phyloP scores from a whole-genome alignment of 2,113 vertebrate species.

The Lonchura striata region DNA sequence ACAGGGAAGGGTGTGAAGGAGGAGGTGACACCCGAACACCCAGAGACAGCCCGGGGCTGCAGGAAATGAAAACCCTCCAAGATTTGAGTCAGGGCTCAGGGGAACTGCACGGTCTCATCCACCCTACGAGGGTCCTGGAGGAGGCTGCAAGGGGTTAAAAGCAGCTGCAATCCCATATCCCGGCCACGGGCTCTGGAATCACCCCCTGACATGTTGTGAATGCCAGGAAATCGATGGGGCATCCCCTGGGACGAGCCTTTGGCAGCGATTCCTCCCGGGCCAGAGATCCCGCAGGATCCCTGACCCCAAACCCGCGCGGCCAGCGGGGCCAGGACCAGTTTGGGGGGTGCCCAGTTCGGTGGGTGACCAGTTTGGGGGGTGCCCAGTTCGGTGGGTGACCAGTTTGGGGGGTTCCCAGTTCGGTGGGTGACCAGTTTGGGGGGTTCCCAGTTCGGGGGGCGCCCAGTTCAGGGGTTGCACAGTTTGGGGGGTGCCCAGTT shows the following conservation, averaged over 20 bases:
- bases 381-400: too few species aligned
- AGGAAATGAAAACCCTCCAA: not conserved
- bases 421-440: not conserved
- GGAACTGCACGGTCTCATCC: not conserved
- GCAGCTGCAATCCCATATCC: not conserved
- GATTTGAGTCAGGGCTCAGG: not conserved
- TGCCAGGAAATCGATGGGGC: not conserved
- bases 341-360: not conserved
- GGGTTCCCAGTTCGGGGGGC: not conserved
- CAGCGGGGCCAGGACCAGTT: rapidly evolving
- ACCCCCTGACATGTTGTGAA: rapidly evolving
- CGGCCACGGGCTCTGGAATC: not conserved
- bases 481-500: not conserved
- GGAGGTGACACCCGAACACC: not conserved
- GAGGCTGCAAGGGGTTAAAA: not conserved
- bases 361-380: too few species aligned
- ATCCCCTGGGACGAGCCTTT: not conserved
- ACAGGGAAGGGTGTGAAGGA: not conserved
- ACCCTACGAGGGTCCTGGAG: rapidly evolving
- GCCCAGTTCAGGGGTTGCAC: too few species aligned
- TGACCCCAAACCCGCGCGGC: not conserved
- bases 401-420: not conserved
- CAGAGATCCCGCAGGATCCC: not conserved
- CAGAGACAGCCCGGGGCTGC: not conserved
- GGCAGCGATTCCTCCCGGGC: not conserved